These are phyloP conservation scores for Heterochromis multidens DNA, from an alignment of 2,113 vertebrate species.

Conservation along the genomic window DNA sequence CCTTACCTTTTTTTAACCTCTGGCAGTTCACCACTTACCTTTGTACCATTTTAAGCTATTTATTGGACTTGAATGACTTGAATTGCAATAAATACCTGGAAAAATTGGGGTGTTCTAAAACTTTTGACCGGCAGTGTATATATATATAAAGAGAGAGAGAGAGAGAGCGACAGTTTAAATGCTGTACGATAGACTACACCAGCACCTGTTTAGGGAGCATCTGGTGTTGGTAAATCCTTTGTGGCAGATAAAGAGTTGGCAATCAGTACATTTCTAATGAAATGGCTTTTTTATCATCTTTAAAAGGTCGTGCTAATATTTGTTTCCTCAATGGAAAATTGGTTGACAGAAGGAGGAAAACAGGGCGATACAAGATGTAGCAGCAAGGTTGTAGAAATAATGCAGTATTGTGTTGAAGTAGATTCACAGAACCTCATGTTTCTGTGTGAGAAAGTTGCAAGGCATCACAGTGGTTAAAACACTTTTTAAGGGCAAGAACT, in stretches of 20 bases:
- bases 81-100: too few species aligned
- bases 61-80: too few species aligned
- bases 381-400: not conserved
- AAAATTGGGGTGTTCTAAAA: too few species aligned
- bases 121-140: too few species aligned
- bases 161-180: not conserved
- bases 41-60: too few species aligned
- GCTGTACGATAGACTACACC: not conserved
- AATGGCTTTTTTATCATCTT: constrained; percentile 18
- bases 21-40: too few species aligned
- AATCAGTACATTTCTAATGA: constrained; percentile 35
- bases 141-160: not conserved
- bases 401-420: not conserved
- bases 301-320: constrained; percentile 49
- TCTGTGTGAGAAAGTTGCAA: not conserved
- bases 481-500: not conserved
- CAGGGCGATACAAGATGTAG: not conserved
- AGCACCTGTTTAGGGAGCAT: not conserved
- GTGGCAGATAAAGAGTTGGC: constrained; percentile 13
- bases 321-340: constrained; percentile 15
- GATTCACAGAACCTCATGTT: not conserved
- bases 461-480: not conserved
- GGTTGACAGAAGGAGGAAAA: not conserved
- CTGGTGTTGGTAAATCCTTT: constrained; percentile 28
- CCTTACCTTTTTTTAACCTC: too few species aligned